A percentile compares a stretch with the other conserved stretches of the same genome.
Conservation (phyloP, 2,888 invertebrate genomes). For the Eumacrocentrus americanus region DNA sequence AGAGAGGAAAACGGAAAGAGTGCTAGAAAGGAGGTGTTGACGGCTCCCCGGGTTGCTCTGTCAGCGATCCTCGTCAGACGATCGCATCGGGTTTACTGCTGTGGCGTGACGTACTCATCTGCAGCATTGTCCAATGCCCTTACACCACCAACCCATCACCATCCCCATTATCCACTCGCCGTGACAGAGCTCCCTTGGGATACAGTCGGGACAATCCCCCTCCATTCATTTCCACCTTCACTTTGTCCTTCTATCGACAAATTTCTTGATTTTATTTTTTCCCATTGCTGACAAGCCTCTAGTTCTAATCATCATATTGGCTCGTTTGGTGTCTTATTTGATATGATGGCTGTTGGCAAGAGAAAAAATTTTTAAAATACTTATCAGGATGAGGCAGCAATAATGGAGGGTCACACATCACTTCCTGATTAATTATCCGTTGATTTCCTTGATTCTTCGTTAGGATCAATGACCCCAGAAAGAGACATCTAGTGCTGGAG, state of each 20-base stretch:
- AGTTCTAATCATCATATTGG: too few species aligned
- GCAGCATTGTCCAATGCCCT: constrained; percentile 35
- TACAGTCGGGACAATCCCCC: constrained; percentile 24
- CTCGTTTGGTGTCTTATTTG: too few species aligned
- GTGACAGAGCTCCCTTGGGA: constrained; percentile 60
- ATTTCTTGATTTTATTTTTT: background rate
- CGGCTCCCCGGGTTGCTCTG: constrained; percentile 53
- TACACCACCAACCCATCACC: constrained; percentile 49
- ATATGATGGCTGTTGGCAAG: too few species aligned
- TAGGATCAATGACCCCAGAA: constrained; percentile 58
- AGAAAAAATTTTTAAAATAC: too few species aligned
- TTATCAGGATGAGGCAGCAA: too few species aligned
- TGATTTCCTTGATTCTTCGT: too few species aligned
- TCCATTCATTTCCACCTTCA: constrained; percentile 19
- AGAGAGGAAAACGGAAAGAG: constrained; percentile 4
- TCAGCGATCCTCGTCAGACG: constrained; percentile 35
- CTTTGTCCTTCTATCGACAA: background rate
- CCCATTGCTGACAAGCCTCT: background rate
- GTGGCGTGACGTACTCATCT: constrained; percentile 60
- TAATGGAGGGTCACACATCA: too few species aligned
- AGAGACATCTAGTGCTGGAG: constrained; percentile 57
- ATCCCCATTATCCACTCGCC: constrained; percentile 59
- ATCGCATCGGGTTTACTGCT: constrained; percentile 60
- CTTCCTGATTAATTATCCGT: too few species aligned
- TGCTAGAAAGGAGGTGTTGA: constrained; percentile 53